phyloP scores from a whole-genome alignment of 2,113 vertebrate genomes.

The Ammospiza nelsoni region DNA sequence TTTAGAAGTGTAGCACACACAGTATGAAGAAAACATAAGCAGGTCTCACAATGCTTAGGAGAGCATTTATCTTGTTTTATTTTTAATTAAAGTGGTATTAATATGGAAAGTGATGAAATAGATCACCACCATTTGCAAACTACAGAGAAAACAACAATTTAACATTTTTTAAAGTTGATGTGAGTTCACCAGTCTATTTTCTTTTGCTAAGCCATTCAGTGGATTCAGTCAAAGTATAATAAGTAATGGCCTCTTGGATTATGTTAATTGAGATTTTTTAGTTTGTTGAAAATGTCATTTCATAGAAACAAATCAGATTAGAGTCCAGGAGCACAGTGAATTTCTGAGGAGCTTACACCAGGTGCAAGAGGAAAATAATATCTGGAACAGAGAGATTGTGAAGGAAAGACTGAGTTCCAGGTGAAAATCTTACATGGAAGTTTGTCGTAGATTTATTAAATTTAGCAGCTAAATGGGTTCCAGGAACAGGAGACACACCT shows the following conservation, averaged over 20 bases:
- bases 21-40: neutral
- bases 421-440: neutral
- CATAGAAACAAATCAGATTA: conserved; percentile 14
- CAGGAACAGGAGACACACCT: neutral
- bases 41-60: neutral
- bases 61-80: neutral
- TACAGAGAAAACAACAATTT: neutral
- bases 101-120: neutral
- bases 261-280: conserved; percentile 42
- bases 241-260: conserved; percentile 38
- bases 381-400: neutral
- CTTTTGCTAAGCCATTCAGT: neutral
- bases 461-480: neutral
- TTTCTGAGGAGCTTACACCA: neutral
- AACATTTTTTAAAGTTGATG: neutral
- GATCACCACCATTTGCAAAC: neutral
- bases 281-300: conserved; percentile 38
- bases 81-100: neutral
- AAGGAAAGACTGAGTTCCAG: neutral
- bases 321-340: neutral
- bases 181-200: neutral
- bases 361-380: neutral
- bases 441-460: neutral
- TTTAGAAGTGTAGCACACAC: neutral
- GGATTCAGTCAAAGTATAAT: neutral